Evolutionary conservation across 2,888 invertebrate genomes (phyloP).

Genomic region (Drosophila austrosaltans): DNA sequence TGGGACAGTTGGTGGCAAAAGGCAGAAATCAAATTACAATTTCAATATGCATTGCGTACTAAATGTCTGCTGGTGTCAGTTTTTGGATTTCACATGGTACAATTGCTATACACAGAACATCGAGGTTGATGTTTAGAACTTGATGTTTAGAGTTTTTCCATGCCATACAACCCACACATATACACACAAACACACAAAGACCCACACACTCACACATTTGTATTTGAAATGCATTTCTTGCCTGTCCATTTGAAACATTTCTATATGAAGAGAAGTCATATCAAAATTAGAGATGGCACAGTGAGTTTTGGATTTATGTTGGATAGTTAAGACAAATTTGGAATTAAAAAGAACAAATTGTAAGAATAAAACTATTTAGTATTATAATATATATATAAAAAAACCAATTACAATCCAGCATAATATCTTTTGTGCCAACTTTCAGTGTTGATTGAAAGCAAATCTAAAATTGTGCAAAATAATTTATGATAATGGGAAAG

Average conservation of each 20-base stretch:
- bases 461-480: no score
- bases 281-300: conserved; percentile 30
- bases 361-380: no score
- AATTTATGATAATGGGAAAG: no score
- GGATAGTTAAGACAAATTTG: not conserved
- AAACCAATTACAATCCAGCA: no score
- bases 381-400: no score
- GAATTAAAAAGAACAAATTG: not conserved
- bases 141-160: conserved; percentile 61
- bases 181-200: not conserved
- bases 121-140: conserved; percentile 66
- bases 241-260: conserved; percentile 46
- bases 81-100: conserved; percentile 73
- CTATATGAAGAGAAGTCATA: conserved; percentile 26
- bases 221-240: conserved; percentile 68
- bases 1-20: conserved; percentile 63
- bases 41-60: conserved; percentile 76
- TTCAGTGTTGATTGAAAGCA: no score
- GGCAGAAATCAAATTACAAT: conserved; percentile 78
- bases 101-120: conserved; percentile 44
- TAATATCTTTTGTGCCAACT: no score
- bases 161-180: conserved; percentile 27
- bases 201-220: not conserved
- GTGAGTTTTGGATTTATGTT: not conserved
- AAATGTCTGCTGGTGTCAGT: conserved; percentile 75